phyloP scores from a whole-genome alignment of 2,113 vertebrate species.

The Gymnarchus niloticus region DNA sequence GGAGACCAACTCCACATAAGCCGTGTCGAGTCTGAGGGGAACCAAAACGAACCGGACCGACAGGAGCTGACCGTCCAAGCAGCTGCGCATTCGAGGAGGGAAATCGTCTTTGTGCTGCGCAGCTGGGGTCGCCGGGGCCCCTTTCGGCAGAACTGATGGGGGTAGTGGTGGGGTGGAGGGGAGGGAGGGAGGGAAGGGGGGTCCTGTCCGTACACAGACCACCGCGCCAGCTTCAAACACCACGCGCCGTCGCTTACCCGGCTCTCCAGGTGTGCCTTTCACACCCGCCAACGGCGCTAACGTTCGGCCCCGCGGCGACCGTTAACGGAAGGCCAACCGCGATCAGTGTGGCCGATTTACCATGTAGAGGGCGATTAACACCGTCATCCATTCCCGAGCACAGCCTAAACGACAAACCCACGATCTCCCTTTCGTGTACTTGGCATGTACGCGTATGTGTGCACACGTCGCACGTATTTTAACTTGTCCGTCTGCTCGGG shows the following conservation, averaged over 20 bases:
- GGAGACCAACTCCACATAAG: neutral
- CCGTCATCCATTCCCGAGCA: neutral
- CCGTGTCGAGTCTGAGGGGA: neutral
- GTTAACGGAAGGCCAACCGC: neutral
- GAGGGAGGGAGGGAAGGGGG: neutral
- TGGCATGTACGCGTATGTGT: neutral
- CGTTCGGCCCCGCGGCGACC: neutral
- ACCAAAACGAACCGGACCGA: neutral
- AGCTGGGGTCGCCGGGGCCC: neutral
- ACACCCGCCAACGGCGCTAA: neutral
- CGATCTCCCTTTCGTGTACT: neutral
- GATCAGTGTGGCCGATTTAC: neutral
- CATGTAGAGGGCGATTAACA: neutral
- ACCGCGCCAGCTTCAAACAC: neutral
- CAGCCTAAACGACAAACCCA: neutral
- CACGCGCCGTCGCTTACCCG: neutral
- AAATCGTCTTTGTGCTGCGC: neutral
- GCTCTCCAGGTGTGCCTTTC: neutral
- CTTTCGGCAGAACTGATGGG: neutral
- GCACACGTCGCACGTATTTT: neutral
- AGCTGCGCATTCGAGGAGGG: neutral
- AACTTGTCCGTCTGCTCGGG: too few relatives aligned
- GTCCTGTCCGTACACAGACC: neutral
- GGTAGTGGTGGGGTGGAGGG: too few relatives aligned
- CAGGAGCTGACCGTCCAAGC: neutral